phyloP scores from a whole-genome alignment of 2,888 invertebrate genomes.

The Dendrolimus pini region DNA sequence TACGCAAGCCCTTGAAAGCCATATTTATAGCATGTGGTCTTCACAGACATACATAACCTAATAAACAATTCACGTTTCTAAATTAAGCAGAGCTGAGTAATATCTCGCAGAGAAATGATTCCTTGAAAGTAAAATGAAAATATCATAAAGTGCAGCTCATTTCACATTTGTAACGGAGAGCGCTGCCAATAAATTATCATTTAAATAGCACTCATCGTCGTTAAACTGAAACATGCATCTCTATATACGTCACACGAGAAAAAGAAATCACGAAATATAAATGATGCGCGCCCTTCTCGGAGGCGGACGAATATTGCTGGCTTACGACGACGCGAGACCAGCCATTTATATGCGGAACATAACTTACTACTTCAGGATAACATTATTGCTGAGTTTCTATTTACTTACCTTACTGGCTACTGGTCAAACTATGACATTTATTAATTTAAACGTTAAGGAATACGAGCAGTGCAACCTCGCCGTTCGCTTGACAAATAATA shows the following conservation, averaged over 20 bases:
- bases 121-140: background rate
- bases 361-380: background rate
- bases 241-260: background rate
- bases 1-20: no score
- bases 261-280: background rate
- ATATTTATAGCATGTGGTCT: no score
- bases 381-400: no score
- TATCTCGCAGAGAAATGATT: no score
- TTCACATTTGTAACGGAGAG: background rate
- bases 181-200: background rate
- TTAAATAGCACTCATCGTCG: background rate
- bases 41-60: no score
- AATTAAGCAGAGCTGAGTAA: no score
- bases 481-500: no score
- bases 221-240: background rate
- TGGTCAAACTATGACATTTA: no score
- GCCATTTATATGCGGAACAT: background rate
- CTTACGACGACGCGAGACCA: background rate
- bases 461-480: no score
- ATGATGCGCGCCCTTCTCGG: background rate
- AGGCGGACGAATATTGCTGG: background rate
- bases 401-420: no score
- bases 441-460: no score
- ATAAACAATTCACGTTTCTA: no score
- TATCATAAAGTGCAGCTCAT: background rate